Conservation (phyloP, 2,113 vertebrate species). For the Chrysemys picta region DNA sequence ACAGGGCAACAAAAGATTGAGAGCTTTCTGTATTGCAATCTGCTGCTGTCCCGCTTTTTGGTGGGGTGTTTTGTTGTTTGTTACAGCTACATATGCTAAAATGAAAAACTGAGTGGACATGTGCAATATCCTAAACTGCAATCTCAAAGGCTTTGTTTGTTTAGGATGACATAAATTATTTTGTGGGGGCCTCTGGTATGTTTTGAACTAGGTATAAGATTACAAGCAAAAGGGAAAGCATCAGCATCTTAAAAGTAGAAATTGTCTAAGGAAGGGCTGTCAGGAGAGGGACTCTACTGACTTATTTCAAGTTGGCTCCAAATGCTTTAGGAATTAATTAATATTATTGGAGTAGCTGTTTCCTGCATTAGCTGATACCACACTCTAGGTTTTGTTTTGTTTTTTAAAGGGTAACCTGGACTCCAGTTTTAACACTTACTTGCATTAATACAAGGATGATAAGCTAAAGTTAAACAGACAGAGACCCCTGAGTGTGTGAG, state of each 20-base stretch:
- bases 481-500: slow-evolving; percentile 64
- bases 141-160: slow-evolving; percentile 58
- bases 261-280: slow-evolving; percentile 55
- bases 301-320: slow-evolving; percentile 61
- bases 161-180: slow-evolving; percentile 48
- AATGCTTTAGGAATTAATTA: slow-evolving; percentile 71
- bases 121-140: slow-evolving; percentile 37
- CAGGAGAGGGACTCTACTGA: slow-evolving; percentile 40
- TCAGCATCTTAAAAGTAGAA: slow-evolving; percentile 45
- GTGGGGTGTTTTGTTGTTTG: slow-evolving; percentile 70
- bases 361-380: slow-evolving; percentile 58
- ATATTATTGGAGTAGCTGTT: slow-evolving; percentile 66
- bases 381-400: neutral
- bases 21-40: slow-evolving; percentile 70
- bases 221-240: slow-evolving; percentile 69
- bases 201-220: slow-evolving; percentile 60
- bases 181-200: slow-evolving; percentile 45
- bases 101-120: slow-evolving; percentile 59
- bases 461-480: slow-evolving; percentile 61
- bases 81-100: slow-evolving; percentile 62
- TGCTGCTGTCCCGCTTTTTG: slow-evolving; percentile 73
- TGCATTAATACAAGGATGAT: slow-evolving; percentile 41
- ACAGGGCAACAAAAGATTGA: slow-evolving; percentile 73
- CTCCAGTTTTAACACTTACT: slow-evolving; percentile 54
- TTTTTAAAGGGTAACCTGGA: slow-evolving; percentile 36